Percentiles rank a stretch among this genome's conserved stretches.
Conservation (phyloP, 2,888 invertebrate genomes). For the Eristalis intricaria region DNA sequence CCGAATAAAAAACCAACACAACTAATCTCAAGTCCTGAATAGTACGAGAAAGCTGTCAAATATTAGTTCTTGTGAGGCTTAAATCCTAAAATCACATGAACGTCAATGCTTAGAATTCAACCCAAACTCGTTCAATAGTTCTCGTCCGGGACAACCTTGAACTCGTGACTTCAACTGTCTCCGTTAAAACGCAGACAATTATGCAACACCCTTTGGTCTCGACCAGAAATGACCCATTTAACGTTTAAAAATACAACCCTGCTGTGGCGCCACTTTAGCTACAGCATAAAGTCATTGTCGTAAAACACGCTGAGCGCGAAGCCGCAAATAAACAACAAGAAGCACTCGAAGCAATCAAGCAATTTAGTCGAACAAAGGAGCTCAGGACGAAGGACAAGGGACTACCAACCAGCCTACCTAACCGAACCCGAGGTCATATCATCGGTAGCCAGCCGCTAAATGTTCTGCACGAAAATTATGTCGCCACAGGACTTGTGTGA, state of each 20-base stretch:
- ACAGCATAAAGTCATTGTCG: conserved; percentile 24
- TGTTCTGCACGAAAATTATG: conserved; percentile 19
- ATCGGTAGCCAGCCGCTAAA: conserved; percentile 19
- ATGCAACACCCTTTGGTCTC: neutral
- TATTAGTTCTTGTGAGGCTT: neutral
- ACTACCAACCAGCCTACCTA: conserved; percentile 8
- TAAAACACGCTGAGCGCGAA: conserved; percentile 37
- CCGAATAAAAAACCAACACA: too few species aligned
- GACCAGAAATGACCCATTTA: neutral
- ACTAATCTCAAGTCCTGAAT: too few species aligned
- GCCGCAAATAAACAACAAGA: conserved; percentile 52
- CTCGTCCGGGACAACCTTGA: neutral
- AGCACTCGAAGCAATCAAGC: conserved; percentile 50
- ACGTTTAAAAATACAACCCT: neutral
- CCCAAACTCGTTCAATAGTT: neutral
- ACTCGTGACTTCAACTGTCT: neutral
- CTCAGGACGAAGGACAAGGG: conserved; percentile 24
- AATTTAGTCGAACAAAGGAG: conserved; percentile 33
- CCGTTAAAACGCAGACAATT: neutral
- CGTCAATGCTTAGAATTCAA: neutral
- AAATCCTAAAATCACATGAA: neutral
- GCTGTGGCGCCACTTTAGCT: conserved; percentile 47
- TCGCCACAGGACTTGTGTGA: conserved; percentile 37
- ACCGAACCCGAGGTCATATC: conserved; percentile 41
- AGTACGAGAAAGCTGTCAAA: too few species aligned